Conservation (phyloP, 2,888 invertebrate genomes). For the Odontocerum albicorne region DNA sequence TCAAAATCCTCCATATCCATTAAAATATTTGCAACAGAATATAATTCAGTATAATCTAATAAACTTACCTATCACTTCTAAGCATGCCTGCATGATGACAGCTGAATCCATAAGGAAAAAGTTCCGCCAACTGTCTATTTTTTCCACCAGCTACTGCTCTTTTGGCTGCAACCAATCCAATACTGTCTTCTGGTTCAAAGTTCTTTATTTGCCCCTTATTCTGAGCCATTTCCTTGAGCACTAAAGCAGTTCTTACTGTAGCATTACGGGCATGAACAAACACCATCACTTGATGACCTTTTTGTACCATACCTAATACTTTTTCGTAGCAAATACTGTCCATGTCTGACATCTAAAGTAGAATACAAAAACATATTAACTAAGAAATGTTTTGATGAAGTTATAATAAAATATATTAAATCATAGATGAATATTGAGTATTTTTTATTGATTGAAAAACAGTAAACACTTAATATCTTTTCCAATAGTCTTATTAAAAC, state of each 20-base stretch:
- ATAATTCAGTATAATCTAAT: constrained; percentile 1
- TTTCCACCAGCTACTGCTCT: constrained; percentile 71
- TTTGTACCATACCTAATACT: constrained; percentile 79
- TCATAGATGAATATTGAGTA: too few relatives aligned
- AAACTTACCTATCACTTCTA: constrained; percentile 74
- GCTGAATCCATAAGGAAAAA: constrained; percentile 86
- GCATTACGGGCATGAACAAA: constrained; percentile 98
- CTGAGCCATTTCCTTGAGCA: constrained; percentile 79
- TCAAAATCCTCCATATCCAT: too few relatives aligned
- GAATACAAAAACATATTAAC: constrained; percentile 20
- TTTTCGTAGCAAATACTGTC: constrained; percentile 93
- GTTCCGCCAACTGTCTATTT: constrained; percentile 79
- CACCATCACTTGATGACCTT: constrained; percentile 96
- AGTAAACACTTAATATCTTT: too few relatives aligned
- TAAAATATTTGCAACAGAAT: too few relatives aligned
- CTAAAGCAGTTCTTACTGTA: constrained; percentile 85
- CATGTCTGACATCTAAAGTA: constrained; percentile 76
- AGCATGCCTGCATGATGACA: constrained; percentile 98
- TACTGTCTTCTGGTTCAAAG: constrained; percentile 68
- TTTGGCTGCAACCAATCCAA: constrained; percentile 66
- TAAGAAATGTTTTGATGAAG: too few relatives aligned
- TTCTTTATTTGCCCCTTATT: constrained; percentile 70
- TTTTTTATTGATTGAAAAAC: too few relatives aligned
- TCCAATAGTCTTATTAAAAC: too few relatives aligned
- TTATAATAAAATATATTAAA: too few relatives aligned